These are phyloP conservation scores for Molossus alvarezi DNA, from an alignment of 2,797 vertebrate genomes.

Conservation along the genomic window DNA sequence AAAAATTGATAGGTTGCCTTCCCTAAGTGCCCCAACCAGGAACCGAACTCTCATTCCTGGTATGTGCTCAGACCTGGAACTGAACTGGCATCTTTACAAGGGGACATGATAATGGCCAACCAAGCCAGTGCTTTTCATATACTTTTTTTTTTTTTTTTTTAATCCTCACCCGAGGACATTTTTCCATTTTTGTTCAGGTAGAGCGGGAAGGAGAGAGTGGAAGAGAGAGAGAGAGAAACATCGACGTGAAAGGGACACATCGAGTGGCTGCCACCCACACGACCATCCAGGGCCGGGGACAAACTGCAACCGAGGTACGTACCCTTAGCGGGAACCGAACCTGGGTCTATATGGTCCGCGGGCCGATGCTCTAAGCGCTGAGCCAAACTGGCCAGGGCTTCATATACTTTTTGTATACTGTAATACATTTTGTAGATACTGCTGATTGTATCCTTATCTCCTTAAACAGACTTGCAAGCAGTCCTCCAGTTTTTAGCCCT, in stretches of 20 bases:
- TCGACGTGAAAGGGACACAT: too few species aligned
- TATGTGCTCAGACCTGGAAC: background rate
- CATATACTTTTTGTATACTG: background rate
- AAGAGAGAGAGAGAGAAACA: too few species aligned
- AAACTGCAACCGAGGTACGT: too few species aligned
- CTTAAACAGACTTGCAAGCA: background rate
- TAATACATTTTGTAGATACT: background rate
- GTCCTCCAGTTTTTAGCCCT: background rate
- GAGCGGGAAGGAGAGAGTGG: too few species aligned
- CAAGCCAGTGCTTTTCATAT: background rate
- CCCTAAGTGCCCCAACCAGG: background rate
- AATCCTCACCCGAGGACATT: too few species aligned
- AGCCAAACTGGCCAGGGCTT: background rate
- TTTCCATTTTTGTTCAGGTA: too few species aligned
- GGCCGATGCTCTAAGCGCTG: too few species aligned
- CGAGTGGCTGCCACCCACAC: too few species aligned
- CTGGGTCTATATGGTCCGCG: too few species aligned
- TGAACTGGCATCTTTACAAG: background rate
- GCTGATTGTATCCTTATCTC: background rate
- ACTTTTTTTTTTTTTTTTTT: background rate
- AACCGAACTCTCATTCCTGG: background rate
- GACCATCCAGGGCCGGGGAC: too few species aligned
- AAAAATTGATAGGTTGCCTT: background rate
- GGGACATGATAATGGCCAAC: background rate
- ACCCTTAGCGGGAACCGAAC: too few species aligned